Evolutionary conservation across 1,140 invertebrate genomes (phyloP).

Genomic region (Gonioctena quinquepunctata): DNA sequence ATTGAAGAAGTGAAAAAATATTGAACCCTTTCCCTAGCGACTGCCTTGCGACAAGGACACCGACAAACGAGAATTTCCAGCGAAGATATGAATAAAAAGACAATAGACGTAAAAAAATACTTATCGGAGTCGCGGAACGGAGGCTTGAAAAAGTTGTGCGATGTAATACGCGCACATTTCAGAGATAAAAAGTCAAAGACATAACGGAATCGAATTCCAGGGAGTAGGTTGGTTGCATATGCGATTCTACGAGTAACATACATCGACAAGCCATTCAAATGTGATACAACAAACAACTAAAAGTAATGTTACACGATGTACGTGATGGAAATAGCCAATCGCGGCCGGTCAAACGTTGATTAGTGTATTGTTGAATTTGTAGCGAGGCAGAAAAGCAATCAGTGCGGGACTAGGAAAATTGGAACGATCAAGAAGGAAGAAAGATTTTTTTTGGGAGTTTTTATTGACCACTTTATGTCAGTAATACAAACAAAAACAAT

Average conservation of each 20-base stretch:
- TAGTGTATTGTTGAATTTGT: neutral
- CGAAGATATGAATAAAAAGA: neutral
- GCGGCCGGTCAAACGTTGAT: neutral
- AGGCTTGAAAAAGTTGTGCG: neutral
- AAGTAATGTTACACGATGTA: neutral
- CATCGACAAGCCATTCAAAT: neutral
- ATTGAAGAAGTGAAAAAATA: neutral
- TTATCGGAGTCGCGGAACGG: neutral
- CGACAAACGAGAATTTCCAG: neutral
- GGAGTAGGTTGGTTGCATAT: neutral
- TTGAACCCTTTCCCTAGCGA: neutral
- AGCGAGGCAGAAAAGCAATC: no score
- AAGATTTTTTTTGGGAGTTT: no score
- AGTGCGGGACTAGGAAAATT: no score
- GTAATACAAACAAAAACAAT: no score
- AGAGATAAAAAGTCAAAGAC: neutral
- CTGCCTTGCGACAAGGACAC: neutral
- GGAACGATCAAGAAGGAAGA: no score
- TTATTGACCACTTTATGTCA: no score
- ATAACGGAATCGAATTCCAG: neutral
- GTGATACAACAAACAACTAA: neutral
- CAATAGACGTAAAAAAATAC: neutral
- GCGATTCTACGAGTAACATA: neutral
- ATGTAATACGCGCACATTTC: neutral
- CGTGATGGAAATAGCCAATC: neutral